Evolutionary conservation across 1,140 invertebrate species (phyloP), one percentile per base, ranked within the genome.

Genomic region (Lamellibrachia luymesi): DNA sequence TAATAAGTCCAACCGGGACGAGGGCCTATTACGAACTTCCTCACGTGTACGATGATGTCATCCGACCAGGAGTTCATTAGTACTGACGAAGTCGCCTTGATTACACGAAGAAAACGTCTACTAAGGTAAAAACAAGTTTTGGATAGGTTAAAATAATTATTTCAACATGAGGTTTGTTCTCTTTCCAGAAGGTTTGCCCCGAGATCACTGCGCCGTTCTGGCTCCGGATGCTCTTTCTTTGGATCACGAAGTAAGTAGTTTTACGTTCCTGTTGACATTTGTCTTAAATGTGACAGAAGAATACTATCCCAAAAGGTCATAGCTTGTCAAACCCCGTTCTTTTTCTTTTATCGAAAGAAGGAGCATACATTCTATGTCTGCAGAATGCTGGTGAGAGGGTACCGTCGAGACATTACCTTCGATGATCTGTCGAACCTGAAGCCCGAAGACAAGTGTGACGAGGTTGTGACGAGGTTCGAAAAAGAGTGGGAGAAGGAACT

Each of bases 401-500:
- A 92, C 52, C 50, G 52, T 51, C 50, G 56, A 10, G 92, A 52
- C 2, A 8, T 92, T 50, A 92, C 50, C 27, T 92, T 92, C 52
- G 50, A 51, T 27, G 92, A 92, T n/a, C 50, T 92, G 50, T 92
- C 10, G 50, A 13, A 52, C 8, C 92, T 92, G 49, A 92, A 92
- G 17, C 92, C 92, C 10, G 92, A 52, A 64, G 92, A 92, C 92
- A 51, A 64, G 49, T 92, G 92, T 52, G 52, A 92, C 92, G 52
- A 49, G 8, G 56, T 92, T 50, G 27, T 92, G 50, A 50, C 92
- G 13, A 64, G 38, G 56, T 92, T 92, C 52, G 92, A 92, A 50
- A 51, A 92, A 13, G 92, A 92, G 92, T 92, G 92, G 92, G 17
- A 51, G 50, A 92, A 64, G 52, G 92, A 92, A 64, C 13, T 92